A percentile compares a stretch with the other conserved stretches of the same genome.
Conservation (phyloP, 2,888 invertebrate genomes). For the Cheilosia variabilis region DNA sequence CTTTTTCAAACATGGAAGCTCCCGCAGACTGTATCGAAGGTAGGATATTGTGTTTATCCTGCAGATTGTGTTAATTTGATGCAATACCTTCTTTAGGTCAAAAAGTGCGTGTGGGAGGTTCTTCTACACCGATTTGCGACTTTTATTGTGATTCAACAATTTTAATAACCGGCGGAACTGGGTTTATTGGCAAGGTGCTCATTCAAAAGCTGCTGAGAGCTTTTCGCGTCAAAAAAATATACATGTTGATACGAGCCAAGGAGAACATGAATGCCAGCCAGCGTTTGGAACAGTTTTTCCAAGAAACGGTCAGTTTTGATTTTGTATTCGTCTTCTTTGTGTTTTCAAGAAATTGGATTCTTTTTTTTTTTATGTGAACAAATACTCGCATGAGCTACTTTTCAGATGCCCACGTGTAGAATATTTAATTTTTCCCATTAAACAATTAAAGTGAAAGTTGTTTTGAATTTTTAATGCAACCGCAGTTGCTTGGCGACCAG, state of each 20-base stretch:
- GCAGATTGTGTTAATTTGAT: background rate
- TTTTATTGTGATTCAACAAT: conserved; percentile 81
- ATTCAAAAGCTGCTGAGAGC: conserved; percentile 82
- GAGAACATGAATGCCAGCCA: conserved; percentile 81
- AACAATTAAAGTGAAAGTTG: conserved; percentile 52
- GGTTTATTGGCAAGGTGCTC: conserved; percentile 83
- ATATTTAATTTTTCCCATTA: conserved; percentile 41
- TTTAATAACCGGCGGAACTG: conserved; percentile 83
- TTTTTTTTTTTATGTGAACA: too few species aligned
- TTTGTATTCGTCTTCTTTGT: background rate
- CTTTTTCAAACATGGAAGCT: conserved; percentile 47
- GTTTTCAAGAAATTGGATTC: background rate
- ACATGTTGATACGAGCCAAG: conserved; percentile 83
- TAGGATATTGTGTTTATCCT: background rate
- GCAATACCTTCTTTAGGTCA: conserved; percentile 14
- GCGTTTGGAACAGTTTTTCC: conserved; percentile 81
- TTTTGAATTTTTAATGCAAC: conserved; percentile 29
- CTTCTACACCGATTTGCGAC: conserved; percentile 58
- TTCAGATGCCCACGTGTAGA: conserved; percentile 41
- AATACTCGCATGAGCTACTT: background rate
- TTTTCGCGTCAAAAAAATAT: conserved; percentile 82
- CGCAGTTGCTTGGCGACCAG: conserved; percentile 24
- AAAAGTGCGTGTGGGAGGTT: background rate
- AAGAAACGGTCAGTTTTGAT: conserved; percentile 80
- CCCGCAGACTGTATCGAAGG: conserved; percentile 22